Base-by-base conservation (phyloP, 2,888 invertebrate genomes). In the Mongoloraphidia duomilia region DNA sequence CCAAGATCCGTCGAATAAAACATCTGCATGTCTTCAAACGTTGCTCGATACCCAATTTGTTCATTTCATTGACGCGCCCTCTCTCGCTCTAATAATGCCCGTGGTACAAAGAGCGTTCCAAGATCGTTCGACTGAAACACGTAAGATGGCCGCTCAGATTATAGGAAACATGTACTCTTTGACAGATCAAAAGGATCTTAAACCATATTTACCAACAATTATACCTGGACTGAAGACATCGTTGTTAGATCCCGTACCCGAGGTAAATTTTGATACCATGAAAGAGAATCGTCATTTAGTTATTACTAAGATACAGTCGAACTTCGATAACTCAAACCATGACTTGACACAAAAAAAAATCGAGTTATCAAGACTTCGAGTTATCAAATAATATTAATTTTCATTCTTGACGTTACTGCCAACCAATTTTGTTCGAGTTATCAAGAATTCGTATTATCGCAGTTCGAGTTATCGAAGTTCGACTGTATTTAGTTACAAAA, bases 161-260 rank as follows among this genome's bases (percentile, higher is more conserved):
- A 96, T 99, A 59, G 96, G 97, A 50, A 98, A 97, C 69, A 97
- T 98, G 94, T 98, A 97, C 70, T 95, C 95, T 1, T 73, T 99
- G 42, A 97, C 97, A 0, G 97, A 97, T 70, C 95, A 97, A 68
- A 98, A 98, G 73, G 98, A 98, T 67, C 74, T 98, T 54, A 82
- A 88, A 57, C 97, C 98, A 0, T 98, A 98, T 68, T 73, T 98
- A 60, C 91, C 93, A 1, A 91, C 86, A 44, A 93, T 98, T 55
- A 93, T 97, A 54, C 97, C 97, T 1, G 97, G 97, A 0, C 70
- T 98, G 51, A 96, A 98, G 71, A 87, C 85, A 53, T 95, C 95
- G 41, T 72, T 98, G 54, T 72, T 98, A 45, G 98, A 98, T 72
- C 98, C 98, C 0, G 97, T 96, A 44, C 98, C 98, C 0, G 97